Percentiles rank a stretch among this genome's conserved stretches.
Evolutionary conservation across 37 sponge, comb jelly and placozoan species (phyloP).

Genomic region (Chondrosia reniformis): DNA sequence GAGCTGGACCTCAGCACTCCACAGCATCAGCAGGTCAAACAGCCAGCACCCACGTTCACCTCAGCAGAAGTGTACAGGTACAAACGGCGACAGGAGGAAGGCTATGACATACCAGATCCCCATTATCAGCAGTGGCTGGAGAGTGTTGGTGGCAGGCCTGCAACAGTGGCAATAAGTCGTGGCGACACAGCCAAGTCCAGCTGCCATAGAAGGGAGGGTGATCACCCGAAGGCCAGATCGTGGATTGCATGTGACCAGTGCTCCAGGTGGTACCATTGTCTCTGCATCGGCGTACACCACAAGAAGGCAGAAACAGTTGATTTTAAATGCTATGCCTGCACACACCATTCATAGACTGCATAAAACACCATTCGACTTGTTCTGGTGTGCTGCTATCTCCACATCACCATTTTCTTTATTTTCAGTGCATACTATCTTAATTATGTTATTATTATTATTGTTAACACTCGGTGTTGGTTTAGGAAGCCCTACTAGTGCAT

Average conservation of each 20-base stretch:
- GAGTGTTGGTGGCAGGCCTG: too few species aligned
- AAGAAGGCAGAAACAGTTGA: not conserved
- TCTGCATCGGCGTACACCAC: not conserved
- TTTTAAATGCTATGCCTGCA: not conserved
- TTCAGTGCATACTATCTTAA: too few species aligned
- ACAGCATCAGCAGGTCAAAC: too few species aligned
- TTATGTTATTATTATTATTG: too few species aligned
- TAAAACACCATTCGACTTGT: not conserved
- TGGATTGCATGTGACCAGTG: not conserved
- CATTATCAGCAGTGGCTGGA: not conserved
- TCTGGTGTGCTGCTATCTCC: not conserved
- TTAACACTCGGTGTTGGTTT: too few species aligned
- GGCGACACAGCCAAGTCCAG: too few species aligned
- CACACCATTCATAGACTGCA: not conserved
- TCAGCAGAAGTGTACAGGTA: not conserved
- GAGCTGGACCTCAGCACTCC: too few species aligned
- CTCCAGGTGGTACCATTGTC: not conserved
- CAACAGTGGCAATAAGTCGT: too few species aligned
- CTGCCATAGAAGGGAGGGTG: too few species aligned
- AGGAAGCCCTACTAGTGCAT: conserved; percentile 3
- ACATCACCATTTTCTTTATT: not conserved
- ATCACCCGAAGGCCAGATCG: not conserved
- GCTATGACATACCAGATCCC: conserved; percentile 1
- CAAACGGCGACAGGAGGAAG: not conserved
- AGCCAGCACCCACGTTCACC: too few species aligned